Base-by-base conservation (phyloP, 2,888 invertebrate species). In the Plebejus melissa region DNA sequence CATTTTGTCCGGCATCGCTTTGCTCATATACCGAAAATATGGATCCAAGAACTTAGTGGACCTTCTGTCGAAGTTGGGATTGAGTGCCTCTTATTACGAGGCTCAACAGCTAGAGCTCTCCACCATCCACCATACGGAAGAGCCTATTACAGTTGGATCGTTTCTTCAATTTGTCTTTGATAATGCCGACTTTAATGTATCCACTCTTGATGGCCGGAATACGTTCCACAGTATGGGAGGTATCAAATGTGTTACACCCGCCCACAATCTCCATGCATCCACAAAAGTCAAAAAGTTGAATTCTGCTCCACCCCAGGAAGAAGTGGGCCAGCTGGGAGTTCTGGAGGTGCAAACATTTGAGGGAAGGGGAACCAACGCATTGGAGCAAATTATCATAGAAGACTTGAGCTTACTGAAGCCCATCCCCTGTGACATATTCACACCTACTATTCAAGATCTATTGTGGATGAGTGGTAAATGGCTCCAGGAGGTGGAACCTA, bases 171-270 rank as follows among this genome's bases (percentile, higher is more conserved):
- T 79, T 76, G 78, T 79, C 65, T 79, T 77, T 77, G 78, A 80
- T 71, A 79, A 79, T 78, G 77, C 78, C 4, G 78, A 80, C 76
- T 77, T 77, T 76, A 81, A 79, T 60, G 38, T 69, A 36, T 74
- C 77, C 38, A 78, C 79, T 69, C 69, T 78, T 72, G 78, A 80
- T 76, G 79, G 79, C 57, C 70, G 74, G 50, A 77, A 78, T 71
- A 80, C 79, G 69, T 78, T 80, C 72, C 78, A 80, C 74, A 75
- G 74, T 11, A 80, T 80, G 80, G 80, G 79, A 36, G 79, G 78
- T 13, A 78, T 80, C 69, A 75, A 77, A 75, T 77, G 76, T 50
- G 74, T 79, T 58, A 78, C 77, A 69, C 77, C 78, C 50, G 74
- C 75, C 7, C 58, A 77, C 41, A 70, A 60, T 76, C 75, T 77